These are phyloP conservation scores for Agonum fuliginosum DNA, from an alignment of 2,888 invertebrate species.

Conservation along the genomic window DNA sequence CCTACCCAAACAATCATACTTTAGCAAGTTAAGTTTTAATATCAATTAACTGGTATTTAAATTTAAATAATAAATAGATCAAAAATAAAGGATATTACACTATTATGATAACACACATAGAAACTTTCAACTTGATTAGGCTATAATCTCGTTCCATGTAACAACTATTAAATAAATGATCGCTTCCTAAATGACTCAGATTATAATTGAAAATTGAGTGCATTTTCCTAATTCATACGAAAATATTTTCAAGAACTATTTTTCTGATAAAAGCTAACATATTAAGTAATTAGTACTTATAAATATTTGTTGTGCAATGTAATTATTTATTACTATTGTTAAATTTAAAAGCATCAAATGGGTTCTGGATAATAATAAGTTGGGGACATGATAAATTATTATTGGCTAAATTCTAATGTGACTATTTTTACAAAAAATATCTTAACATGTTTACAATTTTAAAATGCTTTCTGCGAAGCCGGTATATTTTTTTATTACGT, in stretches of 20 bases:
- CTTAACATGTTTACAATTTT: slow-evolving; percentile 1
- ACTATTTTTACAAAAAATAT: slow-evolving; percentile 10
- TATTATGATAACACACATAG: background rate
- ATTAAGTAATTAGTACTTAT: background rate
- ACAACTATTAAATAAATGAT: slow-evolving; percentile 11
- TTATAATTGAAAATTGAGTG: slow-evolving; percentile 11
- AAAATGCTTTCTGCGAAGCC: slow-evolving; percentile 16
- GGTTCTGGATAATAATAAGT: too few relatives aligned
- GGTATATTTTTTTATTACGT: background rate
- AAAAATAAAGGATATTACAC: background rate
- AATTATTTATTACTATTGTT: background rate
- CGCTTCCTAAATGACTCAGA: slow-evolving; percentile 24
- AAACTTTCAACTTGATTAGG: slow-evolving; percentile 4
- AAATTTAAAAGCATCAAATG: background rate
- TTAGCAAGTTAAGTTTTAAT: too few relatives aligned
- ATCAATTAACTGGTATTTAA: background rate
- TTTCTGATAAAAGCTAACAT: background rate
- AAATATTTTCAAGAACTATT: slow-evolving; percentile 9
- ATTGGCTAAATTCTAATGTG: background rate
- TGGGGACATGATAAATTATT: background rate
- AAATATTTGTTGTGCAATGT: background rate
- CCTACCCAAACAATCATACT: slow-evolving; percentile 68
- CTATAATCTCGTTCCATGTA: background rate
- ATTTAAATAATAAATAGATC: background rate
- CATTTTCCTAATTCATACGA: background rate